Evolutionary conservation across 2,797 vertebrate species (phyloP).

Genomic region (Sciurus carolinensis): DNA sequence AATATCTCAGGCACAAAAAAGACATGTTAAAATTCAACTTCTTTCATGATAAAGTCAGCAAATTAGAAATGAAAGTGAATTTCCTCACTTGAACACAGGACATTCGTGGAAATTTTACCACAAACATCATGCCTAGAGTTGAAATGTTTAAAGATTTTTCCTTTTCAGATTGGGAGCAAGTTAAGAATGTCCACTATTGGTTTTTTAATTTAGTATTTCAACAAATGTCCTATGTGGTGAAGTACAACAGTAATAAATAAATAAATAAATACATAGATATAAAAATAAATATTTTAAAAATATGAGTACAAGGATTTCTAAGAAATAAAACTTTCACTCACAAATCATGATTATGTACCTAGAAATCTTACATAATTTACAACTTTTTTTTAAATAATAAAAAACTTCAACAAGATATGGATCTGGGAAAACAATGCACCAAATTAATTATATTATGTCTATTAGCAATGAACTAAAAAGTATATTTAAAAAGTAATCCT

Average conservation of each 20-base stretch:
- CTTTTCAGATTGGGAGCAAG: background rate
- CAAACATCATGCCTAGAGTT: background rate
- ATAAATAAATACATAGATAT: background rate
- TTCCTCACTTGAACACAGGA: background rate
- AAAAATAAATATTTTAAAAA: background rate
- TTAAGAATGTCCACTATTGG: background rate
- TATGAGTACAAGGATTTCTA: background rate
- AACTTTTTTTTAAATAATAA: background rate
- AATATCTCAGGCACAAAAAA: background rate
- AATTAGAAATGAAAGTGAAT: background rate
- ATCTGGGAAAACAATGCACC: background rate
- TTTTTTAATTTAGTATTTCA: background rate
- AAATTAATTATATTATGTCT: background rate
- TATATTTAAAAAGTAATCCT: background rate
- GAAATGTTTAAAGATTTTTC: background rate
- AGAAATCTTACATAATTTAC: background rate
- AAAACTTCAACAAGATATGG: background rate
- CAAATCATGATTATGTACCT: background rate
- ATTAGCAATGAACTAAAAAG: background rate
- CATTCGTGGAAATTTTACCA: background rate
- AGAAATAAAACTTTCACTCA: background rate
- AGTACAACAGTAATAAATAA: background rate
- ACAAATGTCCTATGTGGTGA: background rate
- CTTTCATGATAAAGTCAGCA: background rate
- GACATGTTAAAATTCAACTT: background rate